phyloP scores from a whole-genome alignment of 2,888 invertebrate species.

The Gastracanthus pulcherrimus region DNA sequence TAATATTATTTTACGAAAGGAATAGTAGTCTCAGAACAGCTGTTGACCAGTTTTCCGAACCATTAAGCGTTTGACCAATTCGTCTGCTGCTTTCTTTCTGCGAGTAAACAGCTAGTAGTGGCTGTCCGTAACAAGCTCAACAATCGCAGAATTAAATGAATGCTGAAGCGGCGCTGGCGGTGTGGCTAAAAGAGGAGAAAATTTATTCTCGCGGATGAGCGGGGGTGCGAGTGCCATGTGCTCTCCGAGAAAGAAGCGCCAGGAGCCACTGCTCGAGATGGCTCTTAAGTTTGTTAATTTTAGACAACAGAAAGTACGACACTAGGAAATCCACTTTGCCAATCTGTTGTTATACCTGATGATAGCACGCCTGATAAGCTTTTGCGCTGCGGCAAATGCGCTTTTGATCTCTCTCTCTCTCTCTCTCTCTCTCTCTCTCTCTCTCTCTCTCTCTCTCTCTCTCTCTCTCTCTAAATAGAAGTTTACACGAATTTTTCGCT shows the following conservation, averaged over 20 bases:
- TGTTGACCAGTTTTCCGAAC: constrained; percentile 60
- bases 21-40: constrained; percentile 58
- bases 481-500: no score
- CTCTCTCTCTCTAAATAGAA: neutral
- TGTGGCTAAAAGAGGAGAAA: neutral
- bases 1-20: constrained; percentile 55
- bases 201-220: constrained; percentile 8
- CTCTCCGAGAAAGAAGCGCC: neutral
- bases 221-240: neutral
- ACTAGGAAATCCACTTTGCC: constrained; percentile 27
- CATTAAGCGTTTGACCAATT: constrained; percentile 58
- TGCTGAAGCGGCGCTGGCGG: neutral
- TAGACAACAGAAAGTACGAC: neutral
- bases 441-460: neutral
- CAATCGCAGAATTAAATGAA: constrained; percentile 11
- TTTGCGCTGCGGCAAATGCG: constrained; percentile 23
- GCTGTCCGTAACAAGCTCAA: constrained; percentile 3
- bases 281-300: constrained; percentile 33
- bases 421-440: neutral
- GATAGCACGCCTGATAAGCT: neutral
- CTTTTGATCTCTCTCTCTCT: constrained; percentile 28
- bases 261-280: no score
- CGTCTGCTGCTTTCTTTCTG: neutral
- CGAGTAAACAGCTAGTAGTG: neutral
- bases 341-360: neutral